phyloP scores from a whole-genome alignment of 2,888 invertebrate genomes.

The Ferdinandea cuprea region DNA sequence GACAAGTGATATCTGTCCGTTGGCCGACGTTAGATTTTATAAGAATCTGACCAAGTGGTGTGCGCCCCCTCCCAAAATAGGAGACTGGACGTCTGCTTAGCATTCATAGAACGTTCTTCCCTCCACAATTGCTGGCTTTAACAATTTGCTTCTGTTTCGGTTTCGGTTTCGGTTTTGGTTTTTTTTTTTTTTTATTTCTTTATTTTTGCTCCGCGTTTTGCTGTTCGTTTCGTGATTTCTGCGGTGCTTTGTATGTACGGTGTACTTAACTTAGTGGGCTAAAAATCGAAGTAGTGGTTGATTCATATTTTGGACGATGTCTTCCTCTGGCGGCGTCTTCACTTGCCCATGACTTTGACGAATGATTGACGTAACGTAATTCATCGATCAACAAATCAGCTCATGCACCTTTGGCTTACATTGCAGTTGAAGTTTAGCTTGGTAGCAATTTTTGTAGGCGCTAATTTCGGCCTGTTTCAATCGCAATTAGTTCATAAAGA shows the following conservation, averaged over 20 bases:
- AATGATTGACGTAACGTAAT: constrained; percentile 52
- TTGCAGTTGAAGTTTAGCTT: too few species aligned
- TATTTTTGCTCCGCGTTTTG: too few species aligned
- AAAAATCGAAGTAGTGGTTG: constrained; percentile 1
- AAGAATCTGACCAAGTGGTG: constrained; percentile 76
- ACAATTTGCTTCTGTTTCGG: too few species aligned
- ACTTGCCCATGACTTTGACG: not conserved
- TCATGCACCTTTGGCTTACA: constrained; percentile 18
- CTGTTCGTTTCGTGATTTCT: constrained; percentile 12
- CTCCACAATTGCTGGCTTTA: constrained; percentile 39
- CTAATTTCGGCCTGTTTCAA: not conserved
- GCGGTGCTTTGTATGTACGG: constrained; percentile 2
- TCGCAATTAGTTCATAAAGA: constrained; percentile 5
- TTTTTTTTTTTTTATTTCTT: constrained; percentile 27
- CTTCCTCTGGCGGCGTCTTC: constrained; percentile 1
- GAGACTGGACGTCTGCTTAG: constrained; percentile 72
- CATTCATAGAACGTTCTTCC: constrained; percentile 76
- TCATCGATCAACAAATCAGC: constrained; percentile 21
- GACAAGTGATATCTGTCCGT: constrained; percentile 82
- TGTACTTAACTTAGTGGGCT: constrained; percentile 11
- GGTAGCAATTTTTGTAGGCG: too few species aligned
- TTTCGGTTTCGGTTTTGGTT: too few species aligned
- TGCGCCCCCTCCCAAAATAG: constrained; percentile 68
- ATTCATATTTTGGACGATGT: constrained; percentile 18
- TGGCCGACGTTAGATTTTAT: constrained; percentile 82